Evolutionary conservation across 2,888 invertebrate species (phyloP), one percentile per base, ranked within the genome.

Genomic region (Megalurothrips usitatus): DNA sequence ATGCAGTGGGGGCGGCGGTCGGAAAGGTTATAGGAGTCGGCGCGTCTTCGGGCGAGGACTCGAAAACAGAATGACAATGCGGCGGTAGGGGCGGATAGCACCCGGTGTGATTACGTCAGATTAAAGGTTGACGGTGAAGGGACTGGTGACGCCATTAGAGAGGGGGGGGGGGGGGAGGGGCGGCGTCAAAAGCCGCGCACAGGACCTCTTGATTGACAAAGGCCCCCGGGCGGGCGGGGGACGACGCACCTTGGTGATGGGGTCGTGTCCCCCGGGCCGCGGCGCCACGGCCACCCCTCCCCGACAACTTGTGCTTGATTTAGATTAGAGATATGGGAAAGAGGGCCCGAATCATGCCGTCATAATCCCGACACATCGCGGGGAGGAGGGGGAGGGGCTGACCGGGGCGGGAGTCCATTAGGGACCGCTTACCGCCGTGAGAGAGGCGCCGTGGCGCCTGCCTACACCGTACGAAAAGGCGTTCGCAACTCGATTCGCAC

Each of bases 251-350:
- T 43, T 43, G 34, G 6, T 43, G 34, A 6, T 6, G 34, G 34
- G 34, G 34, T 43, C 34, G 34, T 43, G 34, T 43, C 34, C 34
- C 6, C 34, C 3, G 34, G 34, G 3, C 34, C 3, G 34, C 34
- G 34, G 3, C 34, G 34, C 34, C 52, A 23, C 68, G 11, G 68
- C 63, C 68, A 58, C n/a, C 34, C 52, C 10, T 2, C 6, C 68
- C 68, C 68, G 68, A 75, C 34, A 43, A 19, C 19, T 58, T 58
- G 0, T 17, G 68, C 68, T 26, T 75, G 68, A 75, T 75, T 75
- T 26, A 75, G 68, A 75, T 75, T 75, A 75, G 23, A 75, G 68
- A 75, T 26, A 75, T 75, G 68, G 68, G 68, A 75, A 26, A 75
- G 68, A 26, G 23, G 58, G 19, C 58, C 14, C 14, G 58, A 58